Evolutionary conservation across 2,113 vertebrate species (phyloP), one percentile per base, ranked within the genome.

Genomic region (Bubo scandiacus): DNA sequence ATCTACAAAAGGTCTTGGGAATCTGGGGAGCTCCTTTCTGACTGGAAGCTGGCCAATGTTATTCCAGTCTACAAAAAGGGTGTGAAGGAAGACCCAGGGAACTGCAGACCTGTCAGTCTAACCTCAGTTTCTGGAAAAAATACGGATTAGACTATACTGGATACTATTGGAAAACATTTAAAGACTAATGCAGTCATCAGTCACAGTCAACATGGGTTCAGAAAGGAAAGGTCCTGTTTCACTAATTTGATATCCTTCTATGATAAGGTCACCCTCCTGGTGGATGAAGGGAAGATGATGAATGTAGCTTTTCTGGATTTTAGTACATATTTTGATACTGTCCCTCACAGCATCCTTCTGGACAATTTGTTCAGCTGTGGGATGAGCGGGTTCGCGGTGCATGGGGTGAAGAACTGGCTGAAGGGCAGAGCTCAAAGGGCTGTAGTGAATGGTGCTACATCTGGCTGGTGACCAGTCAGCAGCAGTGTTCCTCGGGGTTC

Each of bases 321-420:
- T 47, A 47, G 18, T 17, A 68, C 34, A 11, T 7, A 4, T 52
- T 74, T 71, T 38, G 21, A 61, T 66, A 5, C 8, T 77, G 38
- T 47, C 58, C 45, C 6, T 75, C 18, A 51, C 29, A 65, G 9
- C 8, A 43, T 25, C 20, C 23, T 75, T 61, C 32, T 45, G 21
- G 51, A 73, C 14, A 58, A 42, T 4, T 25, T 61, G 30, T 27
- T 21, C 49, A 47, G 2, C 12, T 63, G 12, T 54, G n/a, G 29
- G 10, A 55, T 62, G 49, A 80, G 16, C 2, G 3, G 1, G 7
- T 36, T 54, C 20, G 15, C 0, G 0, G 9, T 40, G 2, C 1
- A 5, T 20, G 59, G 25, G 4, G 2, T 42, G 34, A 86, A 82
- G 47, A 57, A 32, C 11, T 42, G 36, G 38, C 11, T 32, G 65